These are phyloP conservation scores for Thelaira solivaga DNA, from an alignment of 2,888 invertebrate species.

Conservation along the genomic window DNA sequence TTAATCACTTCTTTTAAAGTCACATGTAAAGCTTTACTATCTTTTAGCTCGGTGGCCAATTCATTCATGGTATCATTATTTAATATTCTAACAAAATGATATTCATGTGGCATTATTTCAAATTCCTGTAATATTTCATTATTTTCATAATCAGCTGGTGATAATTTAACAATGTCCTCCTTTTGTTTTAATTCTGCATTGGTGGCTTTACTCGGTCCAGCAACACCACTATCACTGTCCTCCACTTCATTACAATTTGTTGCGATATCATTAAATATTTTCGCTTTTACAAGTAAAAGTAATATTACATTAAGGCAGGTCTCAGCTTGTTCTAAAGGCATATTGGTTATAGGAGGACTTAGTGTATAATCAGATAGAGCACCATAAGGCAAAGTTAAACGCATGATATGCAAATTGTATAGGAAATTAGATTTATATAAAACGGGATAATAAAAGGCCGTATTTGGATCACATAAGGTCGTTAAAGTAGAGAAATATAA, in stretches of 20 bases:
- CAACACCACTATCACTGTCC: too few relatives aligned
- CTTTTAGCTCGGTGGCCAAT: constrained; percentile 62
- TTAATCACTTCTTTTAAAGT: constrained; percentile 59
- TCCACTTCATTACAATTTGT: neutral
- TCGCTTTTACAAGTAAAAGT: constrained; percentile 64
- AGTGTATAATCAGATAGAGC: constrained; percentile 65
- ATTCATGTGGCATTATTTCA: constrained; percentile 64
- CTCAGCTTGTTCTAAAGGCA: constrained; percentile 67
- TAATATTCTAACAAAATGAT: constrained; percentile 65
- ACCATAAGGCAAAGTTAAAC: constrained; percentile 65
- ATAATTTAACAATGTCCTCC: constrained; percentile 9
- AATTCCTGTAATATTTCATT: constrained; percentile 67
- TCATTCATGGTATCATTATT: constrained; percentile 36
- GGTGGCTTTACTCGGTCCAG: neutral
- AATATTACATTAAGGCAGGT: constrained; percentile 70
- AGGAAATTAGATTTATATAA: constrained; percentile 68
- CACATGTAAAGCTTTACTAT: constrained; percentile 57
- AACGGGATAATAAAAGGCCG: constrained; percentile 67
- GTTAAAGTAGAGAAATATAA: constrained; percentile 66
- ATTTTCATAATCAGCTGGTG: constrained; percentile 41
- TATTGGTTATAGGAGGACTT: constrained; percentile 61
- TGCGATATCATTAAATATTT: constrained; percentile 4
- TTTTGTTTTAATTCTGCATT: neutral
- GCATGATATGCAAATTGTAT: constrained; percentile 69
- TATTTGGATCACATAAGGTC: constrained; percentile 57